Evolutionary conservation across 2,113 vertebrate genomes (phyloP), one percentile per base, ranked within the genome.

Genomic region (Oreocharis arfaki): DNA sequence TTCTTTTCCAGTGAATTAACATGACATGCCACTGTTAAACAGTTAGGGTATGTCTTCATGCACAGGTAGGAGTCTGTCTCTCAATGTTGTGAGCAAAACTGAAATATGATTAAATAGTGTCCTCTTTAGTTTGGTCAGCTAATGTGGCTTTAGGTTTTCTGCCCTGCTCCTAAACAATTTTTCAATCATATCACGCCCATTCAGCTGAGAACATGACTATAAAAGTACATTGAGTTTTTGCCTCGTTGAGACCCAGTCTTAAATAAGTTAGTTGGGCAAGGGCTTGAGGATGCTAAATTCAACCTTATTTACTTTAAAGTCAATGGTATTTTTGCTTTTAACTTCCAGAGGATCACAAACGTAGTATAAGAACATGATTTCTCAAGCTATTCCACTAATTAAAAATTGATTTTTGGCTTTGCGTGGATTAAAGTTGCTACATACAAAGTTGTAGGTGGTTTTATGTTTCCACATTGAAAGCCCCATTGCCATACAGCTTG

Each of bases 401-500:
- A 96, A 96, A 97, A 97, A 94, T 93, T 96, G 96, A 96, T 96
- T 97, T 96, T 95, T 90, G 85, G 68, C 63, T 85, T 86, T 93
- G n/a, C 69, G 73, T 89, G 64, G 64, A 82, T 93, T 91, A 70
- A 89, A 90, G 41, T 63, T 89, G 35, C 68, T 93, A 89, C 59
- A 67, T 76, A 89, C 23, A 23, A 64, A 75, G 24, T 39, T 77
- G 39, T 33, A 52, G 63, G 47, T 90, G 46, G 28, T 59, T 93
- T 89, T 82, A 35, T 39, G 22, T 93, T 93, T 59, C 61, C 6
- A 21, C 8, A 2, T n/a, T 77, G 44, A 80, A 90, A 94, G 12
- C 27, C 28, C 17, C 9, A 5, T 89, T 94, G 55, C 50, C 55
- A 27, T 76, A 70, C 21, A 79, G 46, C 63, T 90, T 2, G 4